Evolutionary conservation across 2,888 invertebrate species (phyloP).

Genomic region (Byasa hedistus): DNA sequence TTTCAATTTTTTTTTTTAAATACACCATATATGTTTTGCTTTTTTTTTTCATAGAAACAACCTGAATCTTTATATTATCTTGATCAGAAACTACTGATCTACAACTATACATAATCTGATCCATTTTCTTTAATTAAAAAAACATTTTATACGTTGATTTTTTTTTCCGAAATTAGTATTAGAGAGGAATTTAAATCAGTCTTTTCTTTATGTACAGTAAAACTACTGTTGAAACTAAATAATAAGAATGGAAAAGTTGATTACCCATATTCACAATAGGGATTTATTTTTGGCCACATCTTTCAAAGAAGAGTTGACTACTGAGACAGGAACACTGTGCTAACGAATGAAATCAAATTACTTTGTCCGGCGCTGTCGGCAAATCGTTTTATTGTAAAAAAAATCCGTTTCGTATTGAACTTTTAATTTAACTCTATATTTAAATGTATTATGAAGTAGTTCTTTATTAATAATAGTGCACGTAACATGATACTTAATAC

Average conservation of each 20-base stretch:
- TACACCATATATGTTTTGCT: no score
- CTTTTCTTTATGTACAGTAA: background rate
- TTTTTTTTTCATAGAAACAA: no score
- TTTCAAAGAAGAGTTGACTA: constrained; percentile 1
- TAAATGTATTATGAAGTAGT: background rate
- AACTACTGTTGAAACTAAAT: background rate
- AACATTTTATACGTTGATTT: no score
- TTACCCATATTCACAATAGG: background rate
- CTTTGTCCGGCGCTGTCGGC: background rate
- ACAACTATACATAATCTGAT: no score
- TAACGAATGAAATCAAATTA: constrained; percentile 6
- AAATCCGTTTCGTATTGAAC: background rate
- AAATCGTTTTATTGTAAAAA: background rate
- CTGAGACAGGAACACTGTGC: background rate
- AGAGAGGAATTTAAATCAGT: no score
- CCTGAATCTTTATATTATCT: no score
- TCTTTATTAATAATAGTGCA: background rate
- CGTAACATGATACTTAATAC: no score
- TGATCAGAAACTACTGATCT: no score
- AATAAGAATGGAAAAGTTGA: background rate
- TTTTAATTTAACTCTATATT: background rate
- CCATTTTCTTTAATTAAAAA: no score
- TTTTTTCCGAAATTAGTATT: no score
- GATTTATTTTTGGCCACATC: background rate
- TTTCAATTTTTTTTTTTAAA: no score